phyloP scores from a whole-genome alignment of 2,888 invertebrate genomes.

The Reticulitermes lucifugus region DNA sequence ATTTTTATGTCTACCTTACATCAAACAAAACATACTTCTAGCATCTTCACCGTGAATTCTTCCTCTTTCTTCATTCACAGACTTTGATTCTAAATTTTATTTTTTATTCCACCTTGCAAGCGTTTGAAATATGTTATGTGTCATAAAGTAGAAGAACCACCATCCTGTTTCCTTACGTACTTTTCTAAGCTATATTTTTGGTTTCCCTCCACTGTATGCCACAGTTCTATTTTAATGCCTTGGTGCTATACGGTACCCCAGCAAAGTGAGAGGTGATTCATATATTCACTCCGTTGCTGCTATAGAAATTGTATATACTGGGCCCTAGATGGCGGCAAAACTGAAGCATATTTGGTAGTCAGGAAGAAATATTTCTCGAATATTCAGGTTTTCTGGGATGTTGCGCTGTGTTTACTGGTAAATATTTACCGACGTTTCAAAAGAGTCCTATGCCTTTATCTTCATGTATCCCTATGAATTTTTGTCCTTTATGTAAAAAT shows the following conservation, averaged over 20 bases:
- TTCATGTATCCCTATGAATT: too few relatives aligned
- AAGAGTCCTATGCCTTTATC: too few relatives aligned
- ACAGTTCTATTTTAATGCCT: not conserved
- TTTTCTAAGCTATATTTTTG: not conserved
- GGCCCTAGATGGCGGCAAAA: too few relatives aligned
- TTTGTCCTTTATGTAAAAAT: too few relatives aligned
- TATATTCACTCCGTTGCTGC: too few relatives aligned
- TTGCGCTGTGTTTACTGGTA: too few relatives aligned
- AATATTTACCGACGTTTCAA: too few relatives aligned
- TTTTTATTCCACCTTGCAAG: slow-evolving; percentile 33
- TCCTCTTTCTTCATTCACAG: slow-evolving; percentile 20
- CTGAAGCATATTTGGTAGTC: too few relatives aligned
- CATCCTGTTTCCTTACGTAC: not conserved
- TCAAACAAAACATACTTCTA: slow-evolving; percentile 35
- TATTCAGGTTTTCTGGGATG: too few relatives aligned
- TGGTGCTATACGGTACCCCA: too few relatives aligned
- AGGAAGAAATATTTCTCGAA: too few relatives aligned
- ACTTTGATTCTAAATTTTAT: slow-evolving; percentile 35
- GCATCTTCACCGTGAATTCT: not conserved
- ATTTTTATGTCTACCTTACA: slow-evolving; percentile 37
- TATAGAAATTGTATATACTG: too few relatives aligned
- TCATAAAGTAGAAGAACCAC: slow-evolving; percentile 16
- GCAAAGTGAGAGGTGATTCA: not conserved
- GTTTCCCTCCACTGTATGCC: not conserved
- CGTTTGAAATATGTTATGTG: slow-evolving; percentile 27